Percentiles rank a stretch among this genome's conserved stretches.
Evolutionary conservation across 2,888 invertebrate genomes (phyloP).

Genomic region (Chrysomela aeneicollis): DNA sequence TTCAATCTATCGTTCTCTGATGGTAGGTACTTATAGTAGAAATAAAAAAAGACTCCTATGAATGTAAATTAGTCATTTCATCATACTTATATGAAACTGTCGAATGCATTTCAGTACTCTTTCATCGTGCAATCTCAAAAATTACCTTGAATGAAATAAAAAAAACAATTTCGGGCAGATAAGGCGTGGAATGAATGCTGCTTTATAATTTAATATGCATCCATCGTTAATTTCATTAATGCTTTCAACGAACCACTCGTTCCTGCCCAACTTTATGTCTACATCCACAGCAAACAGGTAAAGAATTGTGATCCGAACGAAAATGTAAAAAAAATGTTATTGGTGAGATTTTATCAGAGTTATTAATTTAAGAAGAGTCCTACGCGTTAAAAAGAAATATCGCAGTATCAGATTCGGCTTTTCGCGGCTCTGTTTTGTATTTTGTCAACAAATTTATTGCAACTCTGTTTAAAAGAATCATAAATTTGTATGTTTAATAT

Average conservation of each 20-base stretch:
- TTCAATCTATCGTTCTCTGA: no score
- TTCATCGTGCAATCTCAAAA: no score
- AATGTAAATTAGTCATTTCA: no score
- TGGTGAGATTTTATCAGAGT: conserved; percentile 40
- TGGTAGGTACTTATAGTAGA: no score
- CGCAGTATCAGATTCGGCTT: conserved; percentile 44
- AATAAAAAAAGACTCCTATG: no score
- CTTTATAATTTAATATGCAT: neutral
- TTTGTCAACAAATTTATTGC: conserved; percentile 39
- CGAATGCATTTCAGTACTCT: no score
- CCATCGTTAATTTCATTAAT: neutral
- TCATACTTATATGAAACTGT: no score
- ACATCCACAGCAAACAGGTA: conserved; percentile 18
- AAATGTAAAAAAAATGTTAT: conserved; percentile 37
- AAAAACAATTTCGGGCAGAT: no score
- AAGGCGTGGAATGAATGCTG: neutral
- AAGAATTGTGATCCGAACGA: conserved; percentile 26
- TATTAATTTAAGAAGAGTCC: conserved; percentile 43
- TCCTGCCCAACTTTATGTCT: neutral
- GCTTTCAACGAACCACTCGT: neutral
- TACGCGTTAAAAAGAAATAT: conserved; percentile 44
- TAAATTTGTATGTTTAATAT: conserved; percentile 32
- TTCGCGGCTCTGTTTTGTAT: conserved; percentile 39
- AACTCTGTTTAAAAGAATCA: conserved; percentile 32
- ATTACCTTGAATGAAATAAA: no score